Evolutionary conservation across 2,113 vertebrate species (phyloP).

Genomic region (Proteles cristata): DNA sequence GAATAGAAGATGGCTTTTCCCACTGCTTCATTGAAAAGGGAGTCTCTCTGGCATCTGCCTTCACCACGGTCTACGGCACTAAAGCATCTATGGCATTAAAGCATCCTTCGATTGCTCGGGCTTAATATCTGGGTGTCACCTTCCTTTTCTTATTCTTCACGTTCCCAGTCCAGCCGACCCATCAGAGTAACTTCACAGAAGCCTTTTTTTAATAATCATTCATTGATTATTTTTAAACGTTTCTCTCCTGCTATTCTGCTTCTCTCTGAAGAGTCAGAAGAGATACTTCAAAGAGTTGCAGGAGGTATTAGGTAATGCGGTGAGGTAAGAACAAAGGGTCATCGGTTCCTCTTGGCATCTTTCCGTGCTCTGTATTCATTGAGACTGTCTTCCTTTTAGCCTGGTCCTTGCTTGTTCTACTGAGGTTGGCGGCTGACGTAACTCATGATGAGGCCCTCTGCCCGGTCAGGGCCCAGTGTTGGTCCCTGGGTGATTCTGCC

Average conservation of each 20-base stretch:
- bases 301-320: not conserved
- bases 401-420: not conserved
- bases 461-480: not conserved
- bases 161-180: not conserved
- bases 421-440: not conserved
- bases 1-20: not conserved
- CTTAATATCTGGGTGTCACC: not conserved
- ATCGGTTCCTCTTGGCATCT: not conserved
- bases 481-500: not conserved
- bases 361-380: not conserved
- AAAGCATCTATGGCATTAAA: accelerated
- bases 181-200: not conserved
- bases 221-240: not conserved
- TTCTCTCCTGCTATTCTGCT: not conserved
- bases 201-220: not conserved
- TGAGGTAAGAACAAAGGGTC: not conserved
- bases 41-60: not conserved
- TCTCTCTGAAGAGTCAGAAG: not conserved
- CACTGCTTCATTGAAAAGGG: not conserved
- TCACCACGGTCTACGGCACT: not conserved
- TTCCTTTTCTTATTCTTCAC: not conserved
- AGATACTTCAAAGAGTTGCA: not conserved
- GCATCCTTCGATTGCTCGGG: no score
- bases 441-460: not conserved
- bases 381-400: not conserved